Evolutionary conservation across 2,797 vertebrate genomes (phyloP).

Genomic region (Vireo griseus): DNA sequence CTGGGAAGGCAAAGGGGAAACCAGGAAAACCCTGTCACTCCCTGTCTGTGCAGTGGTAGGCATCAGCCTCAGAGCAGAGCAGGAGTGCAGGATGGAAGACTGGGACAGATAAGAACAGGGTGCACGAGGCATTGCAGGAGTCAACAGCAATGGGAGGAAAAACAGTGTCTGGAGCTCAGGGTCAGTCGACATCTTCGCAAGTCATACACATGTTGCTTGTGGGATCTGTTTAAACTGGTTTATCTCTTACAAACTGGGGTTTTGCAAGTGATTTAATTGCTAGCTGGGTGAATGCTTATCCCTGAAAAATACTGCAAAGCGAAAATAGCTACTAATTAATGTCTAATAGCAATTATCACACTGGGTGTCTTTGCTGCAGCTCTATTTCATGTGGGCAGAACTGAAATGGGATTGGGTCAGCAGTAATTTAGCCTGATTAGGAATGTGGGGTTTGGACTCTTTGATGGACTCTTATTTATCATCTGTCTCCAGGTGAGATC

Average conservation of each 20-base stretch:
- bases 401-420: neutral
- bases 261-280: neutral
- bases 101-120: neutral
- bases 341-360: neutral
- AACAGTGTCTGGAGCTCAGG: neutral
- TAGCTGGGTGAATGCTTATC: neutral
- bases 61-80: neutral
- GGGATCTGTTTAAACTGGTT: neutral
- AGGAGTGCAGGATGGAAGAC: neutral
- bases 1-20: neutral
- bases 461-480: neutral
- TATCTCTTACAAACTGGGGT: neutral
- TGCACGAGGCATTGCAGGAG: neutral
- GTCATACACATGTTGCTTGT: fast-evolving
- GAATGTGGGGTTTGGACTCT: neutral
- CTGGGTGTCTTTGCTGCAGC: neutral
- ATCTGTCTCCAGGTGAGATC: neutral
- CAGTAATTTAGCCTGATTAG: neutral
- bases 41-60: neutral
- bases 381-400: neutral
- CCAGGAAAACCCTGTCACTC: fast-evolving
- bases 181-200: neutral
- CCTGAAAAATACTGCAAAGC: neutral
- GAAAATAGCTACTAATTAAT: neutral
- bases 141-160: neutral